These are phyloP conservation scores for Triplophysa rosa DNA, from an alignment of 2,113 vertebrate genomes.

Conservation along the genomic window DNA sequence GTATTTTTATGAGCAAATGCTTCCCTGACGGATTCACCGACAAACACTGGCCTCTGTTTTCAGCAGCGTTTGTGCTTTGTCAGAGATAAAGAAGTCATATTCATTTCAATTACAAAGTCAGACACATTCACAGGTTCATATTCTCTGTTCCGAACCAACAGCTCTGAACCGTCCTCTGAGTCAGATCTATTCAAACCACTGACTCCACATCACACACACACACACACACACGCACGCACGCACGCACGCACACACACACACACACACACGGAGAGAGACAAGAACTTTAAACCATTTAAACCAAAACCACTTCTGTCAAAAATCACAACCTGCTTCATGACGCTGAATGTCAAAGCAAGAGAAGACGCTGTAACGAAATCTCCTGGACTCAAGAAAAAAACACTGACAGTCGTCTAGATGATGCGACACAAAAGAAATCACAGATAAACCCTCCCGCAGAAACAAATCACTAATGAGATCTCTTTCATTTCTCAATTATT, in stretches of 20 bases:
- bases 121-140: constrained; percentile 17
- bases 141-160: constrained; percentile 24
- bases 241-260: too few relatives aligned
- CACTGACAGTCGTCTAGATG: neutral
- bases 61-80: constrained; percentile 31
- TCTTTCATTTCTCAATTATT: too few relatives aligned
- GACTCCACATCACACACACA: neutral
- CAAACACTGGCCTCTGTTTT: constrained; percentile 37
- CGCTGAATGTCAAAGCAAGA: neutral
- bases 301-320: constrained; percentile 29
- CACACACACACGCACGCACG: too few relatives aligned
- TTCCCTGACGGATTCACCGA: constrained; percentile 33
- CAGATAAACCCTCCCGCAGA: too few relatives aligned
- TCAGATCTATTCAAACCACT: constrained; percentile 22
- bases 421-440: neutral
- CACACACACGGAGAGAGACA: neutral
- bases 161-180: constrained; percentile 26
- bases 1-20: constrained; percentile 43
- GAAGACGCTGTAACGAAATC: constrained; percentile 15
- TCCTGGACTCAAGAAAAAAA: constrained; percentile 11
- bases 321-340: neutral
- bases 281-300: constrained; percentile 1
- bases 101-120: constrained; percentile 38
- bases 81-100: constrained; percentile 52
- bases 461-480: too few relatives aligned